Evolutionary conservation across 2,113 vertebrate species (phyloP), one percentile per base, ranked within the genome.

Genomic region (Lutjanus erythropterus): DNA sequence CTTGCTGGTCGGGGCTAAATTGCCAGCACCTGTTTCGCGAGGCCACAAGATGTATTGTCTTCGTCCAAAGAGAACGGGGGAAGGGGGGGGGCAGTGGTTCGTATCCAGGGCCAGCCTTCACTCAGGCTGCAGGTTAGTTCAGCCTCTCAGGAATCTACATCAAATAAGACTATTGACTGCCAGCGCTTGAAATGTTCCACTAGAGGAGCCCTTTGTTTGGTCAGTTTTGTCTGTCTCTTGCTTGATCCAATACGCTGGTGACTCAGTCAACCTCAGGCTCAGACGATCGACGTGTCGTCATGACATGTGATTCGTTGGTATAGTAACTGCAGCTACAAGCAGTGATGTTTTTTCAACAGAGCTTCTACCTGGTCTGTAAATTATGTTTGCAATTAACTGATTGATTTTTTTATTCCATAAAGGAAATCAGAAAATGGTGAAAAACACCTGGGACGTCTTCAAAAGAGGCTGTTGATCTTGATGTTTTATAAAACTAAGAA

Each of bases 81-180:
- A 70, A 64, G 25, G 50, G 6, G 3, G 60, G 69, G 37, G 15
- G 74, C 61, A 27, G 78, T 1, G 58, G 75, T 73, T 81, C 70
- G 70, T 67, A 71, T 75, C 88, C 68, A 49, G 71, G 73, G 75
- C 81, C 87, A 83, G 50, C 42, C 73, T 81, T 75, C 84, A 60
- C 15, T 15, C 71, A 67, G 78, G 70, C 88, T 71, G 69, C 2
- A 44, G 59, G 82, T 80, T 84, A 71, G 76, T 75, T 76, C 86
- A 55, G 76, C 74, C 88, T 88, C 85, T 74, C 73, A 82, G 89
- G 92, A 72, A 86, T 89, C 85, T 35, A 84, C 89, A 85, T 92
- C 86, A 88, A 91, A 92, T 74, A 91, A 42, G 77, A 82, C 78
- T 80, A 92, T 88, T 67, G 90, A 91, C 90, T 87, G 84, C 60